These are phyloP conservation scores for Podarcis muralis DNA, from an alignment of 2,113 vertebrate species.

Conservation along the genomic window DNA sequence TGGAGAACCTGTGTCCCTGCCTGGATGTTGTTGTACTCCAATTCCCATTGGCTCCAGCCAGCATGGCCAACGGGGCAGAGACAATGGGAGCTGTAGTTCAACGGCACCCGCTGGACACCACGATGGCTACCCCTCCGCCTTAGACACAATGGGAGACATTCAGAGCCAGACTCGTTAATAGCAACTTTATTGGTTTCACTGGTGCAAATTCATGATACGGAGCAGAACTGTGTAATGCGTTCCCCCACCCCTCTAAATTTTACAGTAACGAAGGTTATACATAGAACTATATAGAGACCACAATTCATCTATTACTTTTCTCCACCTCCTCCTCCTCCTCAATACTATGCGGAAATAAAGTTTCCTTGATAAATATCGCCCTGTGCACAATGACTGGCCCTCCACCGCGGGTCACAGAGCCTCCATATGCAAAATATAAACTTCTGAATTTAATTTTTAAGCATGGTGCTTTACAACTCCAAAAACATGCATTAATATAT, in stretches of 20 bases:
- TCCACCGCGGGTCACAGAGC: slow-evolving; percentile 72
- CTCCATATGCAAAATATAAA: slow-evolving; percentile 83
- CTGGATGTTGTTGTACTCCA: not conserved
- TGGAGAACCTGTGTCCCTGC: not conserved
- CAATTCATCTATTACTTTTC: slow-evolving; percentile 70
- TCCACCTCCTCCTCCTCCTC: slow-evolving; percentile 26
- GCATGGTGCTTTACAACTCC: slow-evolving; percentile 75
- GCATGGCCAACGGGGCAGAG: not conserved
- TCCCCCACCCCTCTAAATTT: slow-evolving; percentile 79
- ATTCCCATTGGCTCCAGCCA: not conserved
- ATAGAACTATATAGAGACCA: slow-evolving; percentile 78
- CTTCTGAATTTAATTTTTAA: slow-evolving; percentile 59
- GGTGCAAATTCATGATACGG: slow-evolving; percentile 77
- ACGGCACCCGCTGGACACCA: not conserved
- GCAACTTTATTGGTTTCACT: slow-evolving; percentile 83
- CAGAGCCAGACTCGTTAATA: slow-evolving; percentile 72
- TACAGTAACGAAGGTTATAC: slow-evolving; percentile 81
- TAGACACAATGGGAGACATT: not conserved
- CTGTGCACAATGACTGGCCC: slow-evolving; percentile 72
- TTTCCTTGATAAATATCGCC: slow-evolving; percentile 79
- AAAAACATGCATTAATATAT: slow-evolving; percentile 80
- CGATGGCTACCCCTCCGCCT: not conserved
- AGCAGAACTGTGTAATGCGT: slow-evolving; percentile 74
- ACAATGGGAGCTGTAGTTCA: not conserved
- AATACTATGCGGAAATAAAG: slow-evolving; percentile 79